A percentile compares a stretch with the other conserved stretches of the same genome.
phyloP scores from a whole-genome alignment of 2,888 invertebrate species.

The Drosophila formosana region DNA sequence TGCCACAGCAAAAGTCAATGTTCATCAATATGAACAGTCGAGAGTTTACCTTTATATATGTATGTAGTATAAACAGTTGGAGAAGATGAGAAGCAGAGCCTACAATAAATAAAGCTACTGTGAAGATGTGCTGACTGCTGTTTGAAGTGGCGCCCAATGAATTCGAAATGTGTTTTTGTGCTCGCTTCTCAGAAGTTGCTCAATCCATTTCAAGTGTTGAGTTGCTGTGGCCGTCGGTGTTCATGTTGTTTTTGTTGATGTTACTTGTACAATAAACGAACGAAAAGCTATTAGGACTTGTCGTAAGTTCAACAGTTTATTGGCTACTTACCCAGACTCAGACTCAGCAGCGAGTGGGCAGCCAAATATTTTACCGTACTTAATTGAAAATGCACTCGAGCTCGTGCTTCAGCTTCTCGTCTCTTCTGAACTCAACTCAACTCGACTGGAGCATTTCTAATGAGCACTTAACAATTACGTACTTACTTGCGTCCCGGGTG shows the following conservation, averaged over 20 bases:
- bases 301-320: slow-evolving; percentile 75
- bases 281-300: slow-evolving; percentile 69
- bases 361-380: slow-evolving; percentile 73
- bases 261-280: slow-evolving; percentile 41
- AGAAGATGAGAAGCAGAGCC: background rate
- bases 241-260: slow-evolving; percentile 13
- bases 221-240: slow-evolving; percentile 27
- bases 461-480: slow-evolving; percentile 79
- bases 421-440: slow-evolving; percentile 26
- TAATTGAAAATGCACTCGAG: slow-evolving; percentile 77
- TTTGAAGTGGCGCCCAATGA: slow-evolving; percentile 54
- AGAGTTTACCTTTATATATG: slow-evolving; percentile 10
- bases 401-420: slow-evolving; percentile 12
- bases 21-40: slow-evolving; percentile 35
- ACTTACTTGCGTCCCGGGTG: slow-evolving; percentile 36
- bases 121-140: slow-evolving; percentile 18
- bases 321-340: slow-evolving; percentile 51
- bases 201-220: slow-evolving; percentile 42
- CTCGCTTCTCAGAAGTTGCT: slow-evolving; percentile 26
- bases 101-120: slow-evolving; percentile 4
- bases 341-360: slow-evolving; percentile 35
- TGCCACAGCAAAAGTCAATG: slow-evolving; percentile 22
- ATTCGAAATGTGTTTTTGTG: slow-evolving; percentile 53
- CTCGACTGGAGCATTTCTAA: slow-evolving; percentile 69
- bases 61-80: background rate